Base-by-base conservation (phyloP, 2,888 invertebrate genomes). In the Eustalomyia histrio region DNA sequence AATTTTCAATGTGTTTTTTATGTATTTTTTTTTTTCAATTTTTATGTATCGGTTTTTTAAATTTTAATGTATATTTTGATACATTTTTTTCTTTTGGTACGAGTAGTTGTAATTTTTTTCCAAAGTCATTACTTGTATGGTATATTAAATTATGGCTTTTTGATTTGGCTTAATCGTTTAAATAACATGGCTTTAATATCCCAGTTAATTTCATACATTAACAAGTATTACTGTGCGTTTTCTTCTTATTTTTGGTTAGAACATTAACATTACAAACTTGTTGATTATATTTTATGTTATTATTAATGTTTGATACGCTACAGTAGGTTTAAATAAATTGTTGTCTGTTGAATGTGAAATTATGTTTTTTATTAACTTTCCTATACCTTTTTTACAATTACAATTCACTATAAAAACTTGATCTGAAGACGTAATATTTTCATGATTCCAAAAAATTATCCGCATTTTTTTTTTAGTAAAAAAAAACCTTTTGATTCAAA, bases 151-250 rank as follows among this genome's bases (percentile, higher is more conserved):
- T 73, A 80, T 80, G 64, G 68, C 57, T 76, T 80, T 80, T 76
- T 80, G 73, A 81, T 78, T 67, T 75, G 12, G 57, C 67, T 78
- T 81, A 81, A 81, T 67, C 55, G 52, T 18, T 78, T 71, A 63
- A 57, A 78, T 61, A 81, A 81, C 78, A 81, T 53, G 81, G 60
- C 10, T 55, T 69, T 69, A 55, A 68, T 68, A 76, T 69, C 43
- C 58, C 60, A 35, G 73, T 50, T 67, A 64, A 67, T 74, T 74
- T 78, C 18, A 63, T 71, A 71, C 17, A 47, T 74, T 69, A 5
- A n/a, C 43, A n/a, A 47, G 43, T 39, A 53, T 67, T 60, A 60
- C 35, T 29, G 29, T 39, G 10, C 29, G 12, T 64, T n/a, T 6
- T 33, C 1, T 35, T 55, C 2, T 43, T 29, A 57, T 68, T 65